Conservation (phyloP, 2,113 vertebrate genomes). For the Tinamus guttatus region DNA sequence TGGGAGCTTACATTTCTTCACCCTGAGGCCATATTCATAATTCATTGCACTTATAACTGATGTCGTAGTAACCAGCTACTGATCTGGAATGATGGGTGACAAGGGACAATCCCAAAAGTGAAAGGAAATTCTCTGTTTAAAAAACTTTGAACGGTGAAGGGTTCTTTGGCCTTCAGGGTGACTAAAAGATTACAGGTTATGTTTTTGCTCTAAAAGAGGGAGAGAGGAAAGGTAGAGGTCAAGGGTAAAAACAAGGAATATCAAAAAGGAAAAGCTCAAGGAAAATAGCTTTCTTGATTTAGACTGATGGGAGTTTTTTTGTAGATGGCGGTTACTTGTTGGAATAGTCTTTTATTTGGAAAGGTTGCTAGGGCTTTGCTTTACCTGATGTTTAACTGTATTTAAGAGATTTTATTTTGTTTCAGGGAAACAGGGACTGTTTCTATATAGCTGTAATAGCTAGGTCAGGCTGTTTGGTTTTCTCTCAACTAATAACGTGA, state of each 20-base stretch:
- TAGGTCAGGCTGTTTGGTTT: background rate
- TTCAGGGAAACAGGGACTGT: background rate
- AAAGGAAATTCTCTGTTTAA: background rate
- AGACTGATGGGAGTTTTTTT: background rate
- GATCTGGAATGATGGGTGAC: background rate
- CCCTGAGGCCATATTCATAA: background rate
- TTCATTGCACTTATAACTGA: background rate
- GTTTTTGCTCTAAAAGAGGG: constrained; percentile 5
- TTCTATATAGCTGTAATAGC: background rate
- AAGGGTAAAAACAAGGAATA: background rate
- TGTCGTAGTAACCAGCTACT: background rate
- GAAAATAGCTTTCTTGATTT: constrained; percentile 20
- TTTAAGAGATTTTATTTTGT: background rate
- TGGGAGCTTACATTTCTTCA: background rate
- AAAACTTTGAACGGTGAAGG: background rate
- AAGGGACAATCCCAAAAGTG: background rate
- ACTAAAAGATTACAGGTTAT: background rate
- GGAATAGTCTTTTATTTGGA: background rate
- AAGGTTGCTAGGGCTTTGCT: background rate
- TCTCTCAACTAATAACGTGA: background rate
- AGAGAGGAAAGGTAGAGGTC: background rate
- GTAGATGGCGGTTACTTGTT: background rate
- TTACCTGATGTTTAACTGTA: background rate
- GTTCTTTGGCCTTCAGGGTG: background rate
- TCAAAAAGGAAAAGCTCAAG: background rate